Evolutionary conservation across 2,888 invertebrate species (phyloP), one percentile per base, ranked within the genome.

Genomic region (Drosophila putrida): DNA sequence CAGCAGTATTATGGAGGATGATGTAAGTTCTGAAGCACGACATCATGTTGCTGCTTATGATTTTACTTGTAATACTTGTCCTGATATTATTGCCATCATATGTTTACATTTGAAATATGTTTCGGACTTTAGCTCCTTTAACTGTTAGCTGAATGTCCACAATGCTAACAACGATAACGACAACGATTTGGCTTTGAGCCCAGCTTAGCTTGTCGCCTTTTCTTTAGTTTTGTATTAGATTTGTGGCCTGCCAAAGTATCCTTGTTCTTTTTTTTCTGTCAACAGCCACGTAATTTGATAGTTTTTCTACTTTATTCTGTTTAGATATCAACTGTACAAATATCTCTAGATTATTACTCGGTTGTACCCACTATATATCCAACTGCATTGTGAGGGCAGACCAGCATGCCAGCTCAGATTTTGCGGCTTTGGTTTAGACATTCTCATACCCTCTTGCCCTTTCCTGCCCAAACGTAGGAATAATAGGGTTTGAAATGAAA

Each of bases 1-100:
- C 75, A 92, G 92, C 74, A 92, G 91, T 78, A 89, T 92, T 59
- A 91, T 92, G 90, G 92, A 92, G 64, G 92, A 93, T 78, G 92
- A 92, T 91, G 93, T 93, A 83, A 90, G 87, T 82, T 27, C 4
- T 8, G 27, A 9, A 13, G 27, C 46, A 31, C 50, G 11, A 50
- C 35, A 41, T 53, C 43, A 44, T 39, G 59, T 64, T 36, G 50
- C 64, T 57, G 69, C 15, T 65, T 74, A 68, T 76, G 78, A 77
- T 61, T 64, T 8, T 39, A 27, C 13, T 39, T 25, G 11, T 33
- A 15, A 6, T 33, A 49, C 33, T 11, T 11, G 10, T 41, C 10
- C 41, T 20, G 5, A 6, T 49, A 49, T 49, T 49, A 41, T 41
- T 41, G 60, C 43, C 41, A 35, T 67, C 31, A 58, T 62, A 61